phyloP scores from a whole-genome alignment of 2,888 invertebrate species.

The Drosophila nr. fundita region DNA sequence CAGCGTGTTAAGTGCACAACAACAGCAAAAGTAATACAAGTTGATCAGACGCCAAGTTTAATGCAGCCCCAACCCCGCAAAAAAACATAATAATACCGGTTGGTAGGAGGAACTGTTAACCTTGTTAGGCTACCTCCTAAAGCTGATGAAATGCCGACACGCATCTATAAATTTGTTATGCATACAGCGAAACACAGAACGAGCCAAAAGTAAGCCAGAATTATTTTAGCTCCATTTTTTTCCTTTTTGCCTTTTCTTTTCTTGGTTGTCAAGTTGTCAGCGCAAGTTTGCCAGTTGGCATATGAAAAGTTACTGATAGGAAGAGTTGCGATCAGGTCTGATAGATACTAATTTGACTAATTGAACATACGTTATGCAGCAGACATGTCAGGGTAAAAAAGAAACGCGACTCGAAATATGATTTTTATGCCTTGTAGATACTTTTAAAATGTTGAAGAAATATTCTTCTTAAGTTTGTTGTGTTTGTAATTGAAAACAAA shows the following conservation, averaged over 20 bases:
- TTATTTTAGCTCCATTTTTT: constrained; percentile 37
- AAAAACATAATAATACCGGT: background rate
- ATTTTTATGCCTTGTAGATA: background rate
- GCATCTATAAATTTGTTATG: constrained; percentile 64
- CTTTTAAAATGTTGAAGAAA: background rate
- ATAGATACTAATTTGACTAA: constrained; percentile 18
- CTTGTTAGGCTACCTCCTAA: constrained; percentile 47
- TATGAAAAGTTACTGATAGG: constrained; percentile 26
- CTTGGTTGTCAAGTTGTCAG: constrained; percentile 52
- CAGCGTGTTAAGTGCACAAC: constrained; percentile 71
- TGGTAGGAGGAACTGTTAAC: constrained; percentile 31
- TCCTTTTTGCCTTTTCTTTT: constrained; percentile 13
- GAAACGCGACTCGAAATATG: background rate
- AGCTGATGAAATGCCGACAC: constrained; percentile 61
- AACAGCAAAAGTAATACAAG: constrained; percentile 31
- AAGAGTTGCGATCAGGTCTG: constrained; percentile 38
- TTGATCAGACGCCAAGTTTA: constrained; percentile 54
- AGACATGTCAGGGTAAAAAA: background rate
- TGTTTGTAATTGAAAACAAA: background rate
- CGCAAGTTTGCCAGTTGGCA: constrained; percentile 39
- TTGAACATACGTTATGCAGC: background rate
- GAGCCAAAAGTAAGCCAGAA: constrained; percentile 30
- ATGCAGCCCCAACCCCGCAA: constrained; percentile 6
- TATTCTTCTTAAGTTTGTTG: background rate
- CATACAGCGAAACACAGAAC: constrained; percentile 47